phyloP scores from a whole-genome alignment of 1,140 invertebrate species.

The Ruditapes philippinarum region DNA sequence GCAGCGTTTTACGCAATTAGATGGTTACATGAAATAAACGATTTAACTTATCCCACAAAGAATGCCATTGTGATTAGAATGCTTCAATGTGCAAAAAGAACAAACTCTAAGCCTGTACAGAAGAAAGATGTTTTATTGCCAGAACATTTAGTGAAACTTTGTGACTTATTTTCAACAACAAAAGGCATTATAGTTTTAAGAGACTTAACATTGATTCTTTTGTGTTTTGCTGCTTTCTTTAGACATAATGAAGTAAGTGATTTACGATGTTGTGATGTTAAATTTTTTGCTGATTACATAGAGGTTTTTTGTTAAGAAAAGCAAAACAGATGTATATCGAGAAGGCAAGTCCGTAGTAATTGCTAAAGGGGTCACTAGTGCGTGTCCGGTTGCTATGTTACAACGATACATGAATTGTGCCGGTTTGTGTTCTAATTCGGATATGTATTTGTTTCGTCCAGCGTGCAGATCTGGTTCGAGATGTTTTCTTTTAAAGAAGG shows the following conservation, averaged over 20 bases:
- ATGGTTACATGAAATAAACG: conserved; percentile 7
- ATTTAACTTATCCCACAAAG: not conserved
- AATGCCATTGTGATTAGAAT: not conserved
- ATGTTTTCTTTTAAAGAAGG: not conserved
- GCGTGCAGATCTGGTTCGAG: not conserved
- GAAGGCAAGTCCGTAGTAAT: not conserved
- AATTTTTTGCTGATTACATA: not conserved
- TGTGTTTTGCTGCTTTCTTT: conserved; percentile 22
- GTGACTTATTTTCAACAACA: not conserved
- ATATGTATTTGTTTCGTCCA: not conserved
- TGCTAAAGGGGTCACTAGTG: not conserved
- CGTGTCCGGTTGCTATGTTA: conserved; percentile 4
- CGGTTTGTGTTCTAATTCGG: not conserved
- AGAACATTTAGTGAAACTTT: not conserved
- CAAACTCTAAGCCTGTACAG: not conserved
- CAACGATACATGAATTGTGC: not conserved
- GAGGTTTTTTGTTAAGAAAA: not conserved
- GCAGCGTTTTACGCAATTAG: not conserved
- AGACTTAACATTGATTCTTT: conserved; percentile 60
- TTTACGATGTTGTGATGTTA: not conserved
- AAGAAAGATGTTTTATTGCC: not conserved
- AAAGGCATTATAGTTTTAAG: conserved; percentile 23
- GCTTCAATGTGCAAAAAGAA: not conserved
- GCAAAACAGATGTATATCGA: conserved; percentile 18
- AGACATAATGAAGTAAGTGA: conserved; percentile 6